phyloP scores from a whole-genome alignment of 2,113 vertebrate genomes.

The Rhea americana region DNA sequence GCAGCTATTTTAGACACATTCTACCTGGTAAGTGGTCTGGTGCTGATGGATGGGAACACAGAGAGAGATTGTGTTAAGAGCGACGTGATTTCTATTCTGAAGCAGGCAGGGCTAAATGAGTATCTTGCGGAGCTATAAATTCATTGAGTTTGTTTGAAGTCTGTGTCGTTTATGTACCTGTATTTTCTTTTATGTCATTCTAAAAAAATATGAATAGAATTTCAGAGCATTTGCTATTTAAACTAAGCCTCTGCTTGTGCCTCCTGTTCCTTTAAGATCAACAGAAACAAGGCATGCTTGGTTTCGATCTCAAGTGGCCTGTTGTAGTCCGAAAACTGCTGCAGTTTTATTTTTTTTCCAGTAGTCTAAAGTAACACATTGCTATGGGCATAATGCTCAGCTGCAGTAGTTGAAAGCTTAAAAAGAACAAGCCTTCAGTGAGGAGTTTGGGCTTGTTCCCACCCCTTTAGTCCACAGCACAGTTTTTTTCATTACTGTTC shows the following conservation, averaged over 20 bases:
- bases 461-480: not conserved
- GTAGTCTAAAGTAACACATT: not conserved
- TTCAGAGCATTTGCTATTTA: not conserved
- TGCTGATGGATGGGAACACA: not conserved
- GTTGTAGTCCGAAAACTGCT: not conserved
- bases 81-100: not conserved
- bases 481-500: not conserved
- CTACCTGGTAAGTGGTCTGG: slow-evolving; percentile 84
- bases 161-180: not conserved
- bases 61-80: not conserved
- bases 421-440: not conserved
- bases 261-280: not conserved
- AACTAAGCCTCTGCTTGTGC: not conserved
- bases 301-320: not conserved
- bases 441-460: not conserved
- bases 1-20: slow-evolving; percentile 98
- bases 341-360: not conserved
- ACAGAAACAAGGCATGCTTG: not conserved
- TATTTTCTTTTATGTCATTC: not conserved
- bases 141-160: not conserved
- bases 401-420: not conserved
- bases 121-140: not conserved
- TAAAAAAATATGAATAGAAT: not conserved
- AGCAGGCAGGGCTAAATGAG: not conserved
- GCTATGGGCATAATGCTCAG: not conserved